A percentile compares a stretch with the other conserved stretches of the same genome.
These are phyloP conservation scores for Ostrea edulis DNA, from an alignment of 1,140 invertebrate genomes.

Conservation along the genomic window DNA sequence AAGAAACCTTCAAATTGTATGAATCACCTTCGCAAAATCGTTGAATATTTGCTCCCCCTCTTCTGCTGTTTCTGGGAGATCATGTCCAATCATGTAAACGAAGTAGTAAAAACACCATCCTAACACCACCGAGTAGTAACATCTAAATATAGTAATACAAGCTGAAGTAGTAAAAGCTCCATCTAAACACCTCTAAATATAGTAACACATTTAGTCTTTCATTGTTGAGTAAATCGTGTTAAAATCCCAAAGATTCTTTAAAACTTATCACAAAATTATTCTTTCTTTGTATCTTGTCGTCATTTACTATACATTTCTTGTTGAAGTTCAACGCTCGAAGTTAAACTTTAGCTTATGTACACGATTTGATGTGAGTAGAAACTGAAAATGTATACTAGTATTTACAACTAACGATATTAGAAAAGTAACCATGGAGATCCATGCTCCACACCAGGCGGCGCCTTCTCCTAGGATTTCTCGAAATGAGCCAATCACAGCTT, in stretches of 20 bases:
- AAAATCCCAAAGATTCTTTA: too few species aligned
- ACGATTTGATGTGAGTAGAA: not conserved
- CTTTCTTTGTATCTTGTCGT: too few species aligned
- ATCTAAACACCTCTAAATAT: constrained; percentile 63
- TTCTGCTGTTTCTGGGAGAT: constrained; percentile 64
- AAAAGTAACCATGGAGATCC: constrained; percentile 74
- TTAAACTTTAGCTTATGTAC: too few species aligned
- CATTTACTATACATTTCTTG: too few species aligned
- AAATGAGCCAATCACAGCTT: constrained; percentile 71
- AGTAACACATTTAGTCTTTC: too few species aligned
- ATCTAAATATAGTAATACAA: constrained; percentile 58
- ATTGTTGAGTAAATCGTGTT: too few species aligned
- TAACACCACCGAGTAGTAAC: constrained; percentile 74
- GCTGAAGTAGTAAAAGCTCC: constrained; percentile 76
- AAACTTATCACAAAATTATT: too few species aligned
- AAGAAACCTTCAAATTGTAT: not conserved
- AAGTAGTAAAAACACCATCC: constrained; percentile 77
- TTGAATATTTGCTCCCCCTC: constrained; percentile 67
- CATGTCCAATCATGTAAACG: constrained; percentile 64
- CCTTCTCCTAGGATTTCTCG: constrained; percentile 66
- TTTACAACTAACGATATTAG: constrained; percentile 68
- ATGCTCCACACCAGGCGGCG: constrained; percentile 72
- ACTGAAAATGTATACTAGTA: not conserved
- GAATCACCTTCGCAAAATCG: constrained; percentile 70
- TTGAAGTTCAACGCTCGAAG: too few species aligned